A percentile compares a stretch with the other conserved stretches of the same genome.
phyloP scores from a whole-genome alignment of 2,797 vertebrate genomes.

The Falco naumanni region DNA sequence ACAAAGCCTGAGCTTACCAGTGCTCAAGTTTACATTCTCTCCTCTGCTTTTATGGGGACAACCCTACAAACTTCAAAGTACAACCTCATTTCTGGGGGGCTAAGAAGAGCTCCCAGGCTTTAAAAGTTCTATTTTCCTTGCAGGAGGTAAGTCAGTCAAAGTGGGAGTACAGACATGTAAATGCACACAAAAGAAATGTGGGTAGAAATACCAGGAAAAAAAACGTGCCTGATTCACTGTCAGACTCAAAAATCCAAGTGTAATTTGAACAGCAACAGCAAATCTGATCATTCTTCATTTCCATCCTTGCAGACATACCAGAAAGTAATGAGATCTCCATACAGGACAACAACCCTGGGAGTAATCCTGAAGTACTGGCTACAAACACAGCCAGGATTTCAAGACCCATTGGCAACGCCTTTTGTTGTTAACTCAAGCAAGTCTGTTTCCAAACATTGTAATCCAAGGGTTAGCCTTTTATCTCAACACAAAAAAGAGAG shows the following conservation, averaged over 20 bases:
- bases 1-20: background rate
- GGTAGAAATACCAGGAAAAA: background rate
- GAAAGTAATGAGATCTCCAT: background rate
- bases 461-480: background rate
- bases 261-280: background rate
- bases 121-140: background rate
- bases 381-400: background rate
- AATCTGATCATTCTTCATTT: background rate
- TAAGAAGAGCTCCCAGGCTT: background rate
- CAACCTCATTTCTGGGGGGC: background rate
- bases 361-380: background rate
- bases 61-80: background rate
- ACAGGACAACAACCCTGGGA: background rate
- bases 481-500: background rate
- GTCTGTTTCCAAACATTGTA: background rate
- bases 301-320: background rate
- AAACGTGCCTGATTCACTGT: background rate
- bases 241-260: background rate
- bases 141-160: background rate
- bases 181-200: background rate
- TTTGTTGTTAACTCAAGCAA: background rate
- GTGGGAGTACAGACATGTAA: background rate
- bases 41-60: background rate
- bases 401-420: background rate
- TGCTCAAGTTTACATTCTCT: background rate